phyloP scores from a whole-genome alignment of 2,888 invertebrate genomes.

The Nemotelus pantherinus region DNA sequence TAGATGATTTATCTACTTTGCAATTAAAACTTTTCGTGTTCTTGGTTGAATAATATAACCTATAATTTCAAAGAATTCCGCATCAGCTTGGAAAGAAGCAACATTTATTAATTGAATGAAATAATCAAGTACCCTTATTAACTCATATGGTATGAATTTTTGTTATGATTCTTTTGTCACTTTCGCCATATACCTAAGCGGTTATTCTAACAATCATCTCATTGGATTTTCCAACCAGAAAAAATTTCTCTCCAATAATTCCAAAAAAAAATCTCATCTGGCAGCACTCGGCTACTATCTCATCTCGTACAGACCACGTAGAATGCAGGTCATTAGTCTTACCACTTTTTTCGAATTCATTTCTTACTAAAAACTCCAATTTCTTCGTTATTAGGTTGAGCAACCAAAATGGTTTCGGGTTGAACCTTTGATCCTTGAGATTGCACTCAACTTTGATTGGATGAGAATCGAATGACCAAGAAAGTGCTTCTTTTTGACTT shows the following conservation, averaged over 20 bases:
- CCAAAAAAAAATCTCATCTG: neutral
- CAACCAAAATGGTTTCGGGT: slow-evolving; percentile 37
- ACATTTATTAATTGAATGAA: no score
- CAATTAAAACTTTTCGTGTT: no score
- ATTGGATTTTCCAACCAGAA: neutral
- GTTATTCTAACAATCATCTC: neutral
- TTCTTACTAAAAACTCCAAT: slow-evolving; percentile 42
- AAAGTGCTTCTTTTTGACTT: slow-evolving; percentile 18
- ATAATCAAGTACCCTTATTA: no score
- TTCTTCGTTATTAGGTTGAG: slow-evolving; percentile 38
- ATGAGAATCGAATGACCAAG: slow-evolving; percentile 25
- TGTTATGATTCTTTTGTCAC: no score
- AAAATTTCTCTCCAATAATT: neutral
- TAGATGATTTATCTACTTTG: no score
- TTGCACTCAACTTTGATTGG: slow-evolving; percentile 41
- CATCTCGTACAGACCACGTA: neutral
- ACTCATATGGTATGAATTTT: no score
- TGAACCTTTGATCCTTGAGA: slow-evolving; percentile 44
- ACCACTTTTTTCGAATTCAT: slow-evolving; percentile 19
- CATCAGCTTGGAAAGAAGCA: no score
- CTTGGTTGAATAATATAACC: no score
- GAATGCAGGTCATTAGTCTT: slow-evolving; percentile 3
- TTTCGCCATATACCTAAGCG: neutral
- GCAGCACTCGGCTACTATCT: neutral
- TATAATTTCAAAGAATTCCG: no score